Base-by-base conservation (phyloP, 2,888 invertebrate genomes). In the Eudasyphora cyanicolor region DNA sequence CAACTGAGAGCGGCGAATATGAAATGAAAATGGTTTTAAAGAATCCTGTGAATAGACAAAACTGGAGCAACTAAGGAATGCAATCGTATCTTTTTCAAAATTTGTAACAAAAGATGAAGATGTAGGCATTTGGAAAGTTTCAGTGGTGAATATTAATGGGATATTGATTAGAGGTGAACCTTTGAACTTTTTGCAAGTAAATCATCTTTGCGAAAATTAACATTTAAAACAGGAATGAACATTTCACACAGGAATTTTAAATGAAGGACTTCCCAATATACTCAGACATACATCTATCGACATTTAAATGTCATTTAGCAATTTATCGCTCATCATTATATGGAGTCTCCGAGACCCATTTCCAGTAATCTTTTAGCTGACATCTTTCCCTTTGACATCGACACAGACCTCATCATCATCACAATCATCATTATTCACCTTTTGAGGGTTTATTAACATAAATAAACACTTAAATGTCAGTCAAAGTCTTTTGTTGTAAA, bases 381-480 rank as follows among this genome's bases (percentile, higher is more conserved):
- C 38, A 38, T 38, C n/a, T 2, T 1, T 45, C 45, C n/a, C n/a
- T n/a, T 27, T 14, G 0, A n/a, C 29, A n/a, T n/a, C n/a, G n/a
- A n/a, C n/a, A n/a, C n/a, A n/a, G n/a, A n/a, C n/a, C n/a, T 14
- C 27, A 32, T 4, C 29, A 17, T 32, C 60, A 60, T 60, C n/a
- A n/a, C n/a, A n/a, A 32, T 62, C 19, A 42, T 67, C 67, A 67
- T 42, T 17, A 42, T 67, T 42, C 1, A 42, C 67, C 38, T 42
- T n/a, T 42, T 42, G 38, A 42, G 17, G 4, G 35, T 71, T 54
- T 19, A 71, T 71, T 71, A 51, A 51, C 71, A 71, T 71, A 71
- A 71, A 71, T 71, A 51, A 51, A 71, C 71, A 71, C 71, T 71
- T 71, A 54, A 71, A 71, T 32, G 71, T 71, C 71, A 71, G 71